A percentile compares a stretch with the other conserved stretches of the same genome.
These are phyloP conservation scores for Lanistes nyassanus DNA, from an alignment of 1,140 invertebrate genomes.

Conservation along the genomic window DNA sequence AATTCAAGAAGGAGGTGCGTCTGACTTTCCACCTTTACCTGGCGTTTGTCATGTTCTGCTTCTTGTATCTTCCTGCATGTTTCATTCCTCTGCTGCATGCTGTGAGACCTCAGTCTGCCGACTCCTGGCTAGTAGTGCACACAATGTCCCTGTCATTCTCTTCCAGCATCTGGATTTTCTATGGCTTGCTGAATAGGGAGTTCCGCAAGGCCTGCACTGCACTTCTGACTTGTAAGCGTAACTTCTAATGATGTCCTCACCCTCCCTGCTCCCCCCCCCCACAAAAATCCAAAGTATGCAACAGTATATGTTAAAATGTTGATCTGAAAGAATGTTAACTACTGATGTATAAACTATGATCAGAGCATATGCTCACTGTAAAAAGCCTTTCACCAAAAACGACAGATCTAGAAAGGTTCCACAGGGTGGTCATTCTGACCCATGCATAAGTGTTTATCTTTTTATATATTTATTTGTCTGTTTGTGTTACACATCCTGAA, in stretches of 20 bases:
- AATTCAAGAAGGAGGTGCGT: conserved; percentile 13
- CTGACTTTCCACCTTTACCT: conserved; percentile 22
- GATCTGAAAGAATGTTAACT: conserved; percentile 1
- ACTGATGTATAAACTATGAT: neutral
- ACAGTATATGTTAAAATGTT: neutral
- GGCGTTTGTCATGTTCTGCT: conserved; percentile 23
- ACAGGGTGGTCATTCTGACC: neutral
- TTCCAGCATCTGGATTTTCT: conserved; percentile 25
- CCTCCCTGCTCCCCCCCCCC: neutral
- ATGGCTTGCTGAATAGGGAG: conserved; percentile 23
- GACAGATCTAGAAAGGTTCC: neutral
- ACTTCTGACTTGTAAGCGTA: neutral
- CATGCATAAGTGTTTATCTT: too few species aligned
- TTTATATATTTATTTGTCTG: conserved; percentile 2
- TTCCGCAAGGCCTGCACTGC: conserved; percentile 15
- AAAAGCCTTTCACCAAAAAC: neutral
- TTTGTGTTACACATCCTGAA: neutral
- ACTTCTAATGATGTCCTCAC: neutral
- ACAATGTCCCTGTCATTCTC: conserved; percentile 23
- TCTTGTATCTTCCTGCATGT: conserved; percentile 21
- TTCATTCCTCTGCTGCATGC: conserved; percentile 13
- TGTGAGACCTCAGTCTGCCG: neutral
- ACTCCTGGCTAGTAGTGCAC: conserved; percentile 21
- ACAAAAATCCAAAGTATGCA: neutral
- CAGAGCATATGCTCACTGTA: neutral